phyloP scores from a whole-genome alignment of 2,888 invertebrate genomes.

The Cosmia trapezina region DNA sequence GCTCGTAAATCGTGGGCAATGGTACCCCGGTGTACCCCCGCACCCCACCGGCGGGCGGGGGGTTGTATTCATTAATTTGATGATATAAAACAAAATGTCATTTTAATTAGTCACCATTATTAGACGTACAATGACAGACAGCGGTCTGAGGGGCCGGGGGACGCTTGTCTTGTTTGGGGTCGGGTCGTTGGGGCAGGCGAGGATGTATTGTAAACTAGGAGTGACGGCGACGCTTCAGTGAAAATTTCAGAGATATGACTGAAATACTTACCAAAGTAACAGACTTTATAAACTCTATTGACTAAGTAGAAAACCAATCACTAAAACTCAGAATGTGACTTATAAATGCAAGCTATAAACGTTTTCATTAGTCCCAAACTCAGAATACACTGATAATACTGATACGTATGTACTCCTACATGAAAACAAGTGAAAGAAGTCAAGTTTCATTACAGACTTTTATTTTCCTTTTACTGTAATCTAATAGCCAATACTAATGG shows the following conservation, averaged over 20 bases:
- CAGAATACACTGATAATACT: background rate
- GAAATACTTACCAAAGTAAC: background rate
- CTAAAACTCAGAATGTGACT: background rate
- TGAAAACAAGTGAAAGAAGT: background rate
- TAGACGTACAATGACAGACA: conserved; percentile 79
- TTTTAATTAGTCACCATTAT: conserved; percentile 84
- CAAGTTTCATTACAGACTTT: background rate
- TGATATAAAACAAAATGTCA: conserved; percentile 85
- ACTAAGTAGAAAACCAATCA: background rate
- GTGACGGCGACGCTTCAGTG: conserved; percentile 8
- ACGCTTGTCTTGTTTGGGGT: conserved; percentile 76
- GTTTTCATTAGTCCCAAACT: background rate
- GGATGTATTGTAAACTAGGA: conserved; percentile 47
- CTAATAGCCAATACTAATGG: too few relatives aligned
- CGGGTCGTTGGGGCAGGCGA: conserved; percentile 61
- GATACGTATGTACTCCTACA: background rate
- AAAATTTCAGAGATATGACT: background rate
- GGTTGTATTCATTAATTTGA: conserved; percentile 82
- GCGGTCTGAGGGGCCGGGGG: conserved; percentile 67
- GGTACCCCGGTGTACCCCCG: conserved; percentile 64
- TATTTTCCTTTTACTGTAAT: background rate
- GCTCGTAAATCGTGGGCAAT: conserved; percentile 73
- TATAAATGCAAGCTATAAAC: background rate
- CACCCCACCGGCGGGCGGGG: conserved; percentile 50
- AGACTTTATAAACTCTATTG: background rate